Evolutionary conservation across 2,113 vertebrate genomes (phyloP).

Genomic region (Marcusenius ussheri): DNA sequence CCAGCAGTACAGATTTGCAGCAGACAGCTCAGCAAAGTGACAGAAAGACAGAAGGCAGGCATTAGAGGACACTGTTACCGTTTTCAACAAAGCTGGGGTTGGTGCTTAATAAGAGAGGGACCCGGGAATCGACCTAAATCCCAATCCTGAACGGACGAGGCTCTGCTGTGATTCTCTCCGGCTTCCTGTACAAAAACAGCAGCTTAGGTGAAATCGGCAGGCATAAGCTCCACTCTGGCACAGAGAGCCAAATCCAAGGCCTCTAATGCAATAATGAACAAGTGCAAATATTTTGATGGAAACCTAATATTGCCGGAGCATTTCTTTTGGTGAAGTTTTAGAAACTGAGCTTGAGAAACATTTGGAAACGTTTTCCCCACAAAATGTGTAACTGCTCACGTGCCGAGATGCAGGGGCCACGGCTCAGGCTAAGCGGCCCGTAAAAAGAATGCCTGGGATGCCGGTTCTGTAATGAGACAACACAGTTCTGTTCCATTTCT

Average conservation of each 20-base stretch:
- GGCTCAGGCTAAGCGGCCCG: constrained; percentile 32
- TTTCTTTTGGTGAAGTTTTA: constrained; percentile 86
- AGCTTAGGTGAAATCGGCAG: constrained; percentile 46
- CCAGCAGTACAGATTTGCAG: constrained; percentile 5
- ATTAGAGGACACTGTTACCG: background rate
- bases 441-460: constrained; percentile 46
- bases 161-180: background rate
- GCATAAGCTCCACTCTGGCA: constrained; percentile 47
- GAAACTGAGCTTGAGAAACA: constrained; percentile 79
- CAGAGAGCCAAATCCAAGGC: constrained; percentile 50
- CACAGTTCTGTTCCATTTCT: background rate
- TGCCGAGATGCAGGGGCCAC: constrained; percentile 73
- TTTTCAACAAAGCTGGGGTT: constrained; percentile 17
- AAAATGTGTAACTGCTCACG: constrained; percentile 91
- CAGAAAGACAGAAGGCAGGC: background rate
- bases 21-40: background rate
- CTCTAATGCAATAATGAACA: constrained; percentile 83
- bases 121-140: background rate
- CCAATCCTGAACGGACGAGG: background rate
- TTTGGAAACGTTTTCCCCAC: constrained; percentile 97
- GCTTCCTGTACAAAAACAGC: constrained; percentile 46
- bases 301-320: constrained; percentile 89
- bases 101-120: background rate
- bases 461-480: background rate
- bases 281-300: constrained; percentile 76